phyloP scores from a whole-genome alignment of 2,113 vertebrate species.

The Odontesthes bonariensis region DNA sequence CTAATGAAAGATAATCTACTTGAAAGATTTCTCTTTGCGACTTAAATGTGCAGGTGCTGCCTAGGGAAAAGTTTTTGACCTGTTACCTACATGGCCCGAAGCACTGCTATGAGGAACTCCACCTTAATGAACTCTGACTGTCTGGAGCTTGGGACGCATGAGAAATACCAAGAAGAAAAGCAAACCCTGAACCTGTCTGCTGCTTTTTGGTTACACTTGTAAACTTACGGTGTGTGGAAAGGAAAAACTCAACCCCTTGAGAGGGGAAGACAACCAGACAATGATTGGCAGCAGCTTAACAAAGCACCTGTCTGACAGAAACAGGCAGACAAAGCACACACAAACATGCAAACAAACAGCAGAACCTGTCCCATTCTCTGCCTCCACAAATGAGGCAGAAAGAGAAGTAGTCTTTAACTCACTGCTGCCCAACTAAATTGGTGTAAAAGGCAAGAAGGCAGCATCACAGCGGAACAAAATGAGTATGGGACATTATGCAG shows the following conservation, averaged over 20 bases:
- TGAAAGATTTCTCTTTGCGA: slow-evolving; percentile 7
- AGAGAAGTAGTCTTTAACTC: slow-evolving; percentile 74
- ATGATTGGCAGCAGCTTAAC: slow-evolving; percentile 82
- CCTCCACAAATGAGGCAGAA: slow-evolving; percentile 78
- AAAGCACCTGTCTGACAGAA: slow-evolving; percentile 68
- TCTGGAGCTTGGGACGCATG: slow-evolving; percentile 54
- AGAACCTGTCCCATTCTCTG: slow-evolving; percentile 45
- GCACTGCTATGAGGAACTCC: slow-evolving; percentile 36
- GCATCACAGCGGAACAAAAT: slow-evolving; percentile 59
- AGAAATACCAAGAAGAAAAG: slow-evolving; percentile 47
- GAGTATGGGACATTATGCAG: slow-evolving; percentile 86
- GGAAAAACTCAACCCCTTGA: slow-evolving; percentile 34
- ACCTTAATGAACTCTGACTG: slow-evolving; percentile 56
- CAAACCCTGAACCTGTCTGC: slow-evolving; percentile 47
- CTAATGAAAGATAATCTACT: neutral
- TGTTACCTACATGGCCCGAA: slow-evolving; percentile 44
- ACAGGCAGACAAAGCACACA: slow-evolving; percentile 38
- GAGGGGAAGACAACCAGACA: slow-evolving; percentile 67
- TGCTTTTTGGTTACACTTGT: slow-evolving; percentile 55
- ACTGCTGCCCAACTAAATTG: slow-evolving; percentile 86
- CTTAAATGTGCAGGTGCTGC: slow-evolving; percentile 25
- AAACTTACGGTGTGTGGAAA: slow-evolving; percentile 45
- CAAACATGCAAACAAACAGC: slow-evolving; percentile 66
- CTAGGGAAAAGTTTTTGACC: slow-evolving; percentile 53
- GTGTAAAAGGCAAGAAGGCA: slow-evolving; percentile 48